These are phyloP conservation scores for Takifugu flavidus DNA, from an alignment of 2,113 vertebrate species.

Conservation along the genomic window DNA sequence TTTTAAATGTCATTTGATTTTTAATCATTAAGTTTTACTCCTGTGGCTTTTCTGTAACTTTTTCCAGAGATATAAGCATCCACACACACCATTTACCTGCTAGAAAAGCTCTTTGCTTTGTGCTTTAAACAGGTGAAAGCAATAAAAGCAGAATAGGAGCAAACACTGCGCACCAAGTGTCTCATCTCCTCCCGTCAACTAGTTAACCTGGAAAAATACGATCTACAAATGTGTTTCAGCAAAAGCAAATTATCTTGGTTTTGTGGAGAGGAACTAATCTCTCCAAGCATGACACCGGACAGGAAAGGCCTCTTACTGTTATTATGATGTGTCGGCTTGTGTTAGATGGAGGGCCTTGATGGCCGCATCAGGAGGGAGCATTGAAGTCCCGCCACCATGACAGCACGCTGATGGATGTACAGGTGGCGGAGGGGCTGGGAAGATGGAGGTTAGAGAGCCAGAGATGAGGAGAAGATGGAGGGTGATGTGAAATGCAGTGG, in stretches of 20 bases:
- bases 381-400: conserved; percentile 68
- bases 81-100: background rate
- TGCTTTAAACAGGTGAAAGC: conserved; percentile 32
- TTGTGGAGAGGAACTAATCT: conserved; percentile 83
- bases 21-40: too few species aligned
- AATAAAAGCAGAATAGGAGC: conserved; percentile 51
- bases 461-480: conserved; percentile 54
- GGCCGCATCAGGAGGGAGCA: conserved; percentile 69
- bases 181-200: conserved; percentile 66
- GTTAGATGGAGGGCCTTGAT: conserved; percentile 78
- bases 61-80: too few species aligned
- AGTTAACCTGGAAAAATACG: conserved; percentile 75
- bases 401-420: conserved; percentile 72
- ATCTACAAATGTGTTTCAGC: conserved; percentile 78
- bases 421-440: conserved; percentile 62
- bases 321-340: conserved; percentile 82
- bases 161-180: conserved; percentile 62
- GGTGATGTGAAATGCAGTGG: conserved; percentile 44
- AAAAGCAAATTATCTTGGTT: conserved; percentile 79
- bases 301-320: conserved; percentile 81
- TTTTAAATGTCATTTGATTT: too few species aligned
- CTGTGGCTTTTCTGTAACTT: too few species aligned
- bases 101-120: background rate
- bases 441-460: conserved; percentile 65
- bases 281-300: conserved; percentile 80